Percentiles rank a stretch among this genome's conserved stretches.
Conservation (phyloP, 2,113 vertebrate genomes). For the Mungos mungo region DNA sequence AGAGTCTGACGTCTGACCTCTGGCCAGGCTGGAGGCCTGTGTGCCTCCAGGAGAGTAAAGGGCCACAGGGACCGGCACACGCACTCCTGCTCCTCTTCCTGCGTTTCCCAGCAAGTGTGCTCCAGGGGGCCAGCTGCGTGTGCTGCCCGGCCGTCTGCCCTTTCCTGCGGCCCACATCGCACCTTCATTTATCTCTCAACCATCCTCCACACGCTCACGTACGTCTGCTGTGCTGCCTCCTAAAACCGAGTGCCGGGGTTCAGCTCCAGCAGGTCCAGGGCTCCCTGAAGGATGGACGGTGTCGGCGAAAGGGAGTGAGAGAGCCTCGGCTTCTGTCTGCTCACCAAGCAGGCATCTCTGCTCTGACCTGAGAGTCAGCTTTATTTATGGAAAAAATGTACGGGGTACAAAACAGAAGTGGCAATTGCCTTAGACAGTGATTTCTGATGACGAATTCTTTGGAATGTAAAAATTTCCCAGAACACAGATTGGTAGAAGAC, state of each 20-base stretch:
- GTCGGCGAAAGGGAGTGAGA: no score
- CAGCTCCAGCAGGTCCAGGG: no score
- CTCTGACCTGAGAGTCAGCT: no score
- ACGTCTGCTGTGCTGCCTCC: background rate
- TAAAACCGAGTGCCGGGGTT: background rate
- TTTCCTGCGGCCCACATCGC: background rate
- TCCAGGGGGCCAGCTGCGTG: background rate
- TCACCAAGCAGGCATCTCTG: no score
- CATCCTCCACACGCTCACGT: background rate
- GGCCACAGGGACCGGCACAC: rapidly evolving
- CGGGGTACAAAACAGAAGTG: no score
- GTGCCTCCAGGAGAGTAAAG: background rate
- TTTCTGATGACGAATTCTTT: no score
- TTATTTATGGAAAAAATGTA: no score
- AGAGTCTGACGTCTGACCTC: background rate
- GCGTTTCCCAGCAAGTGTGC: background rate
- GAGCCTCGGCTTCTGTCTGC: no score
- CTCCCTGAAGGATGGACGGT: no score
- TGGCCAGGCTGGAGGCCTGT: background rate
- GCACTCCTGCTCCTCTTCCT: background rate
- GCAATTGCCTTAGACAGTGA: no score
- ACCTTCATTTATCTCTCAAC: background rate
- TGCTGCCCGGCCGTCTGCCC: background rate
- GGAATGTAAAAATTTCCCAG: no score
- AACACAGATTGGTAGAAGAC: no score